Conservation (phyloP, 2,113 vertebrate genomes). For the Morone chrysops region DNA sequence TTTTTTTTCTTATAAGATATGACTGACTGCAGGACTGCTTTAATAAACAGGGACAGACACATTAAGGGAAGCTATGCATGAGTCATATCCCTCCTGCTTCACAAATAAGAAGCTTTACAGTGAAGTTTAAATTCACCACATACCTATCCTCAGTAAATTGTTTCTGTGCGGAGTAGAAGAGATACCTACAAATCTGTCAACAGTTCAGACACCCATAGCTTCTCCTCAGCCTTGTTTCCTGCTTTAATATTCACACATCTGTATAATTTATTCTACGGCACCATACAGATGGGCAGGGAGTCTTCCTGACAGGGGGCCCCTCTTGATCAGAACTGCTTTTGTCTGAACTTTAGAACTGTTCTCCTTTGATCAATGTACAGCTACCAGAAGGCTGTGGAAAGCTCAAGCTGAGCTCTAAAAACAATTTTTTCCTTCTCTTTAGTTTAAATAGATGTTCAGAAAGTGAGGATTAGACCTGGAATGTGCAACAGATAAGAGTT, state of each 20-base stretch:
- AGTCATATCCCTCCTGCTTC: conserved; percentile 51
- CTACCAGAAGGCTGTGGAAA: conserved; percentile 44
- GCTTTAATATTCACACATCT: conserved; percentile 51
- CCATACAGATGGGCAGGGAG: conserved; percentile 60
- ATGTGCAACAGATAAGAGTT: conserved; percentile 3
- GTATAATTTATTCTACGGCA: conserved; percentile 52
- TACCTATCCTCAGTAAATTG: background rate
- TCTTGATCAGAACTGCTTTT: conserved; percentile 69
- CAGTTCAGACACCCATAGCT: conserved; percentile 7
- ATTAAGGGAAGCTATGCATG: conserved; percentile 23
- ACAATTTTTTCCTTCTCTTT: conserved; percentile 17
- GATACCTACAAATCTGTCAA: conserved; percentile 12
- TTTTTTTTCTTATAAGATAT: background rate
- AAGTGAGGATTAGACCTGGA: conserved; percentile 35
- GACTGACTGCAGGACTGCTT: conserved; percentile 23
- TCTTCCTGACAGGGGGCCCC: conserved; percentile 46
- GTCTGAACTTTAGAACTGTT: conserved; percentile 61
- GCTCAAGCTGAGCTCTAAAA: conserved; percentile 51
- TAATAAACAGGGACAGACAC: conserved; percentile 22
- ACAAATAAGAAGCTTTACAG: conserved; percentile 40
- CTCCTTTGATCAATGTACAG: conserved; percentile 61
- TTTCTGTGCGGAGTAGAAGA: conserved; percentile 2
- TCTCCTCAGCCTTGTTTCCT: conserved; percentile 23
- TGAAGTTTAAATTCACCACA: conserved; percentile 27
- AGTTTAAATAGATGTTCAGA: conserved; percentile 50